Base-by-base conservation (phyloP, 1,140 invertebrate genomes). In the Venustaconcha ellipsiformis region DNA sequence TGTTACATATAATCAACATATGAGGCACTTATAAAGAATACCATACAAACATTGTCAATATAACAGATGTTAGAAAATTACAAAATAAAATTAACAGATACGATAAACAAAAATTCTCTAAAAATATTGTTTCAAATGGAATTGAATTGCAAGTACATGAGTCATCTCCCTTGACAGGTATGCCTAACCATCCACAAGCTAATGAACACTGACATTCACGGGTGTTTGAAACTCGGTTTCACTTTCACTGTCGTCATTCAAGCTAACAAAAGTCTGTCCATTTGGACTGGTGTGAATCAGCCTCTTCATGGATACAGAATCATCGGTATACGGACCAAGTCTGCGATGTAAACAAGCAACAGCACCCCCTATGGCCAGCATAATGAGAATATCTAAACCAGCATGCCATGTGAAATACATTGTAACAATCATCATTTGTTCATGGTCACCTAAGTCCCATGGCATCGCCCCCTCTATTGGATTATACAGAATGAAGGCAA, bases 401-500 rank as follows among this genome's bases (percentile, higher is more conserved):
- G 83, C 78, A 78, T 92, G 91, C 91, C 91, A 92, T 14, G 88
- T 78, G 79, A 90, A 92, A 55, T 90, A 88, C 58, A 91, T 76
- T 6, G 91, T 91, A 0, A 89, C 87, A 12, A 91, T 84, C 91
- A 92, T 92, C 83, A 92, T 88, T 73, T 92, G 85, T 6, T 84
- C 79, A 78, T 91, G 91, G 75, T 89, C 81, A 0, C 90, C 82
- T n/a, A 82, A 69, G 26, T 91, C 85, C 91, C 91, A 92, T 15
- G 63, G 70, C 18, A 79, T 80, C 17, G 82, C 77, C 11, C 85
- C 86, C 1, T 83, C 76, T 20, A 86, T 68, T 11, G 91, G 92
- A n/a, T 89, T 90, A 80, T 92, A 91, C 37, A 92, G 81, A 71
- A 92, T 91, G 83, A 91, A 92, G 0, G 89, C 92, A 13, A 92